Evolutionary conservation across 2,888 invertebrate genomes (phyloP).

Genomic region (Loripinus fragilis): DNA sequence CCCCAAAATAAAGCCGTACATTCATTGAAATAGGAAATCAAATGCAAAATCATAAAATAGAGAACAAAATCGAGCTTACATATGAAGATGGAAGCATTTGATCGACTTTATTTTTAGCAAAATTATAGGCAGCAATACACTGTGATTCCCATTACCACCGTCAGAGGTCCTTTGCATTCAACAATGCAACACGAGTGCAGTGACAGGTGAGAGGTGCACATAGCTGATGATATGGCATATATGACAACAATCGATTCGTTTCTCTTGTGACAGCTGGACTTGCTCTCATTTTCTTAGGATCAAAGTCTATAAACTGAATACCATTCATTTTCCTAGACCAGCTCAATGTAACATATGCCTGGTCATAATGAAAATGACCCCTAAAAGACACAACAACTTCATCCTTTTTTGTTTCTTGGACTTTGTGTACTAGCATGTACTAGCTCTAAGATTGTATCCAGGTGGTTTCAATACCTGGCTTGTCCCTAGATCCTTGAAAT

Average conservation of each 20-base stretch:
- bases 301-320: constrained; percentile 32
- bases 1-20: no score
- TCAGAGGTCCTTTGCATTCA: constrained; percentile 39
- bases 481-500: constrained; percentile 31
- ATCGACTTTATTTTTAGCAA: no score
- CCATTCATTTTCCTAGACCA: constrained; percentile 46
- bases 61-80: no score
- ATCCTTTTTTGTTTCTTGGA: neutral
- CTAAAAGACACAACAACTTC: constrained; percentile 43
- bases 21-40: no score
- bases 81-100: no score
- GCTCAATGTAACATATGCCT: constrained; percentile 56
- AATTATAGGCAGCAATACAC: no score
- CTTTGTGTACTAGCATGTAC: neutral
- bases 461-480: constrained; percentile 23
- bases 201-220: constrained; percentile 25
- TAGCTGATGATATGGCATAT: constrained; percentile 23
- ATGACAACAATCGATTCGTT: neutral
- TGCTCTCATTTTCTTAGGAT: neutral
- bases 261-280: constrained; percentile 7
- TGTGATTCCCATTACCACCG: no score
- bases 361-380: constrained; percentile 36
- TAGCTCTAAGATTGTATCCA: constrained; percentile 52
- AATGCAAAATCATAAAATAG: no score
- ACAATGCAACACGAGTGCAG: constrained; percentile 20